A percentile compares a stretch with the other conserved stretches of the same genome.
These are phyloP conservation scores for Drosophila siamana DNA, from an alignment of 2,888 invertebrate genomes.

Conservation along the genomic window DNA sequence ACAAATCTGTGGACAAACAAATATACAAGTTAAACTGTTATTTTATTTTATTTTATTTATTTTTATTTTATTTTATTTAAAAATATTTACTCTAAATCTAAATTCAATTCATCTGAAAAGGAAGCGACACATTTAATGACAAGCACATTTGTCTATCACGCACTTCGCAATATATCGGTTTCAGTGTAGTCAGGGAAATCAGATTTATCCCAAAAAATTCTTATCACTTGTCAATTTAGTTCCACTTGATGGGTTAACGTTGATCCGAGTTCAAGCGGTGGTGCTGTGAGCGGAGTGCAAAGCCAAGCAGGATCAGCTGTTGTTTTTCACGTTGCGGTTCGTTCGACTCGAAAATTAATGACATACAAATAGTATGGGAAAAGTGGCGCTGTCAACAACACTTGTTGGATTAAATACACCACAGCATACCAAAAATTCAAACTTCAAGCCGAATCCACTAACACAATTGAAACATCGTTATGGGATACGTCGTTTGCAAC, in stretches of 20 bases:
- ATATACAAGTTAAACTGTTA: no score
- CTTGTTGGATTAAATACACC: conserved; percentile 67
- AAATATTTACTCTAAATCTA: background rate
- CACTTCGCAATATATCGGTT: background rate
- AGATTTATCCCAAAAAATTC: conserved; percentile 54
- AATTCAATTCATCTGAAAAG: conserved; percentile 13
- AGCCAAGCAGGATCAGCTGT: conserved; percentile 72
- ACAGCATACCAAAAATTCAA: conserved; percentile 5
- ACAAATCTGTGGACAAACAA: no score
- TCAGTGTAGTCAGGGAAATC: conserved; percentile 9
- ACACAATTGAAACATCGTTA: no score
- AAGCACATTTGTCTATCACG: conserved; percentile 1
- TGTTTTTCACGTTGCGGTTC: conserved; percentile 73
- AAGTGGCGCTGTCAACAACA: conserved; percentile 78
- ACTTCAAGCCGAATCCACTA: background rate
- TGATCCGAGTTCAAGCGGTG: conserved; percentile 20
- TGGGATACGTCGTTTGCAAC: no score
- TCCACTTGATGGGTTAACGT: conserved; percentile 61
- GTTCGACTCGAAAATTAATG: conserved; percentile 74
- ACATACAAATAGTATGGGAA: conserved; percentile 71
- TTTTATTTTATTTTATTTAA: no score
- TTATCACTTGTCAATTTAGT: conserved; percentile 77
- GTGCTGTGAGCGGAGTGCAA: conserved; percentile 32
- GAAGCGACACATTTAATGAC: background rate
- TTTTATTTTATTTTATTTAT: no score